Conservation (phyloP, 2,797 vertebrate genomes). For the Morus bassanus region DNA sequence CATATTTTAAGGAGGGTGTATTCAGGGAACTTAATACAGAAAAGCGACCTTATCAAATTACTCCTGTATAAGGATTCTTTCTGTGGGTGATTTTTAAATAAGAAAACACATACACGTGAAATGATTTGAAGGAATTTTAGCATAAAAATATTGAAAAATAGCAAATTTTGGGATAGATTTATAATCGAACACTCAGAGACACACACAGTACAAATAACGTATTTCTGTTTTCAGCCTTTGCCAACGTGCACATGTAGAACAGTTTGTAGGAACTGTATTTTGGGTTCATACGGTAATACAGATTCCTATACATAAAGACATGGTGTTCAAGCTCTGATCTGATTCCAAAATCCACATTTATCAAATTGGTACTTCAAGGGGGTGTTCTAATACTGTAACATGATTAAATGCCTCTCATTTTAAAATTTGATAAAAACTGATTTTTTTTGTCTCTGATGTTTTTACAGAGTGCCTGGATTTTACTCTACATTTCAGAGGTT, state of each 20-base stretch:
- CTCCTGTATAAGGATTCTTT: not conserved
- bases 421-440: constrained; percentile 39
- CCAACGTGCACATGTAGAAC: not conserved
- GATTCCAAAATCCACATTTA: constrained; percentile 31
- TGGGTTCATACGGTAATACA: constrained; percentile 34
- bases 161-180: not conserved
- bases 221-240: not conserved
- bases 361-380: constrained; percentile 43
- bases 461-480: constrained; percentile 64
- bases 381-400: constrained; percentile 44
- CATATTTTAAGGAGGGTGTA: not conserved
- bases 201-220: not conserved
- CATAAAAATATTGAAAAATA: not conserved
- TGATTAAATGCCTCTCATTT: constrained; percentile 55
- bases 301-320: not conserved
- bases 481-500: constrained; percentile 69
- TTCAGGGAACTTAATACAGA: not conserved
- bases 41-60: not conserved
- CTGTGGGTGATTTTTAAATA: not conserved
- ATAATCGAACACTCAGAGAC: not conserved
- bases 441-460: not conserved
- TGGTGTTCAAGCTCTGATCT: constrained; percentile 15
- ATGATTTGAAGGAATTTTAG: not conserved
- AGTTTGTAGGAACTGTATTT: constrained; percentile 9
- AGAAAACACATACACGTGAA: not conserved